Base-by-base conservation (phyloP, 1,140 invertebrate genomes). In the Ganaspis sp. region DNA sequence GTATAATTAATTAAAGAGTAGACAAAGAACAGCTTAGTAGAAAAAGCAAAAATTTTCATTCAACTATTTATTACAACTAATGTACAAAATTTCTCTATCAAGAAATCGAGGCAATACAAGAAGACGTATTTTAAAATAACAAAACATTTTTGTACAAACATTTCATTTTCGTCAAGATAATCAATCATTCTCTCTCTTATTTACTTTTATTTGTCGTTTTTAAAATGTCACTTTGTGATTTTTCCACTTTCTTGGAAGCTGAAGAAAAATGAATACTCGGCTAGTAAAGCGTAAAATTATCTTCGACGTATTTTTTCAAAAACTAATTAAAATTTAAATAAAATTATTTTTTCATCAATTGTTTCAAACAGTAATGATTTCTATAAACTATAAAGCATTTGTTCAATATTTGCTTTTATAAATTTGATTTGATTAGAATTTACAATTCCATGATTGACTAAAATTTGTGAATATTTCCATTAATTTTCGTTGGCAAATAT, bases 401-500 rank as follows among this genome's bases (percentile, higher is more conserved):
- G 17, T 49, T n/a, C n/a, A n/a, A n/a, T n/a, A n/a, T n/a, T n/a
- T n/a, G n/a, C n/a, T n/a, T n/a, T n/a, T n/a, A n/a, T n/a, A n/a
- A n/a, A n/a, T n/a, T n/a, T n/a, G n/a, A n/a, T n/a, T n/a, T n/a
- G n/a, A n/a, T n/a, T n/a, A n/a, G n/a, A n/a, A n/a, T n/a, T n/a
- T n/a, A n/a, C n/a, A n/a, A n/a, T n/a, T n/a, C n/a, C n/a, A n/a
- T n/a, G n/a, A n/a, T n/a, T n/a, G n/a, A 45, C 12, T n/a, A 45
- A 49, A 40, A 49, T 49, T 49, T 49, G 45, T n/a, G 17, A 49
- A 17, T 49, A 17, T 49, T 49, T 49, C 45, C n/a, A 49, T 15
- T n/a, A 49, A 49, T 49, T 49, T 15, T 17, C 45, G 45, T 49
- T 49, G 45, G 15, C 23, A 64, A 64, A 29, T 64, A 64, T 29